These are phyloP conservation scores for Rallus limicola DNA, from an alignment of 2,113 vertebrate species.

Conservation along the genomic window DNA sequence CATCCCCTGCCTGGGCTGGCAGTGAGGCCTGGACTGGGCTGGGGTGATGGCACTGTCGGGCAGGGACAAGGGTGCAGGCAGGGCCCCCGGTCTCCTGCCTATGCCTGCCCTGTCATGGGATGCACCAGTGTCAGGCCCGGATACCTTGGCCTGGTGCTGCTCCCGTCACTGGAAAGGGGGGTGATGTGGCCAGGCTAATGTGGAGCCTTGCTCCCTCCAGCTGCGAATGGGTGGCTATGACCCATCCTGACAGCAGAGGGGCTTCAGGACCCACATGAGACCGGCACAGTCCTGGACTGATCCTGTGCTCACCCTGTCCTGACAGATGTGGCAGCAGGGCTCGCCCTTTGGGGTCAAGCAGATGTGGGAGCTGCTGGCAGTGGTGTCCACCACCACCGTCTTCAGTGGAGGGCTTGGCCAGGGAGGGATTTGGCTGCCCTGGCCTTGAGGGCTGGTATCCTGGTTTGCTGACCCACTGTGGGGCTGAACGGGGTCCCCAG, in stretches of 20 bases:
- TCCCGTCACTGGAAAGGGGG: fast-evolving
- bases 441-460: not conserved
- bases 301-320: fast-evolving
- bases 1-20: not conserved
- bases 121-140: fast-evolving
- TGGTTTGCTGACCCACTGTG: fast-evolving
- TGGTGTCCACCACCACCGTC: not conserved
- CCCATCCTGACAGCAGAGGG: not conserved
- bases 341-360: not conserved
- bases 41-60: not conserved
- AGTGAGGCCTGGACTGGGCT: not conserved
- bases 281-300: not conserved
- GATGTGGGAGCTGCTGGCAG: not conserved
- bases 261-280: not conserved
- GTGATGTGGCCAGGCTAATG: not conserved
- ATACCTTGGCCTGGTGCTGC: not conserved
- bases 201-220: not conserved
- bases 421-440: conserved; percentile 30
- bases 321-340: not conserved
- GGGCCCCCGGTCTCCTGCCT: not conserved
- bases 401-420: not conserved
- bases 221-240: fast-evolving
- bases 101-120: not conserved
- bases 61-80: not conserved
- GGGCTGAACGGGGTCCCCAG: not conserved